phyloP scores from a whole-genome alignment of 2,888 invertebrate genomes.

The Cosmia pyralina region DNA sequence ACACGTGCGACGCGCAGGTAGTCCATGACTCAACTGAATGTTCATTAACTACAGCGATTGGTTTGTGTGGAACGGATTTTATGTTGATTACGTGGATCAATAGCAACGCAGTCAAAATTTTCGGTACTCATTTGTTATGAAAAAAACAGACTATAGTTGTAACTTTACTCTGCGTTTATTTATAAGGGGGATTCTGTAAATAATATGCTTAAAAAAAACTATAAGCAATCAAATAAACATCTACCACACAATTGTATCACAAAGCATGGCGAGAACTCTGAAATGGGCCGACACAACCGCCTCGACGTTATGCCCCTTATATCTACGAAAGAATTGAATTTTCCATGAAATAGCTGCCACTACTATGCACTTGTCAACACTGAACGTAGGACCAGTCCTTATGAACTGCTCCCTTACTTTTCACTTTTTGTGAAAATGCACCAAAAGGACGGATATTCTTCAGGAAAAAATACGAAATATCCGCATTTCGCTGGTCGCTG shows the following conservation, averaged over 20 bases:
- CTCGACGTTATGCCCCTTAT: slow-evolving; percentile 58
- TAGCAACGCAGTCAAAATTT: no score
- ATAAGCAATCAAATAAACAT: slow-evolving; percentile 1
- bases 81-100: no score
- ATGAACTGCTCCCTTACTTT: not conserved
- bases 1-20: no score
- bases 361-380: slow-evolving; percentile 22
- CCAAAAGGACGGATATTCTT: not conserved
- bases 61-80: no score
- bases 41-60: no score
- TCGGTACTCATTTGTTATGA: no score
- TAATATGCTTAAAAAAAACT: not conserved
- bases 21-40: no score
- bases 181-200: no score
- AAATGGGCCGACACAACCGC: slow-evolving; percentile 23
- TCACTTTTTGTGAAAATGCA: not conserved
- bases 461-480: not conserved
- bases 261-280: slow-evolving; percentile 7
- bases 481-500: not conserved
- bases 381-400: slow-evolving; percentile 28
- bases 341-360: slow-evolving; percentile 42
- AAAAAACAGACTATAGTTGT: no score
- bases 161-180: no score
- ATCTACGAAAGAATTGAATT: slow-evolving; percentile 48
- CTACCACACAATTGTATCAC: slow-evolving; percentile 11